Base-by-base conservation (phyloP, 2,888 invertebrate species). In the Pardosa pseudoannulata region DNA sequence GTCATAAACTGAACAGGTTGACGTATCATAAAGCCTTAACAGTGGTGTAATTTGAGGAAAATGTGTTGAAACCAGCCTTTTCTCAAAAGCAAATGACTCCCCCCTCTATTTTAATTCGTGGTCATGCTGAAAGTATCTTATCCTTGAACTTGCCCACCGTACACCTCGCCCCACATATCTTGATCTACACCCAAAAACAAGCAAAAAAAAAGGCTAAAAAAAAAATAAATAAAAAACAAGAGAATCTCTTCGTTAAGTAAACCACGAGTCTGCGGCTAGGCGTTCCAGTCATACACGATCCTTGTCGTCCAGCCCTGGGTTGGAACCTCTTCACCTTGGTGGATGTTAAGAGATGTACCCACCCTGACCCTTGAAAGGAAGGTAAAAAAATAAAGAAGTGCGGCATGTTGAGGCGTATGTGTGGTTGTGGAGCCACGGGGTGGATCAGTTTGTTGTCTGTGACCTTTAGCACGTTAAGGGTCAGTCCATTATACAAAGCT, bases 321-420 rank as follows among this genome's bases (percentile, higher is more conserved):
- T 85, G 78, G 56, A 85, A 85, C 83, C 83, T 85, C 83, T 85
- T 85, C 83, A 85, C 83, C 83, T 85, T 85, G 83, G 72, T 39
- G 72, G 65, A 64, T 65, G 72, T 31, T 70, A 64, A 64, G 70
- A 82, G 46, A 74, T 65, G 74, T 65, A 31, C 65, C 76, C 83
- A 65, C 83, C 83, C 83, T 83, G 83, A 83, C 78, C 78, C 83
- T 85, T 85, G 56, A 85, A 72, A 72, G 67, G 56, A 56, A 16
- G 56, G 23, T 23, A 23, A 23, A 56, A 46, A 46, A 46, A 36
- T 16, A 46, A 46, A 75, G 67, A 72, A 62, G 50, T 68, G 32
- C 13, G 78, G 83, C 65, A 85, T 85, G 78, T 32, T 78, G 31
- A 76, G 78, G 73, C 76, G 76, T 78, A 71, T 78, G 75, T 76